phyloP scores from a whole-genome alignment of 2,113 vertebrate species.

The Lepus europaeus region DNA sequence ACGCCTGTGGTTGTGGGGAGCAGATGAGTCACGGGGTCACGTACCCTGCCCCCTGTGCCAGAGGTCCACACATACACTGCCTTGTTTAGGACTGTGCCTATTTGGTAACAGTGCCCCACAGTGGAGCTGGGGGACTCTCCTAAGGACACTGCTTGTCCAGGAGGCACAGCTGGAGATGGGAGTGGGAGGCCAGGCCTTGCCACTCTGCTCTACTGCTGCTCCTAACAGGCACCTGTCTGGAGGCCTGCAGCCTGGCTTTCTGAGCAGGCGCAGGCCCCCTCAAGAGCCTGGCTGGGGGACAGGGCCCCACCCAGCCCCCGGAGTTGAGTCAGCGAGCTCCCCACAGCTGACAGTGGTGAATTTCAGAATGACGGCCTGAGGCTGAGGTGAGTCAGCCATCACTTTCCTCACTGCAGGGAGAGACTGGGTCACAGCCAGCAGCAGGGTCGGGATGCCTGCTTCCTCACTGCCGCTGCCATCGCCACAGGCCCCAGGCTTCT shows the following conservation, averaged over 20 bases:
- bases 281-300: not conserved
- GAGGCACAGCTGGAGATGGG: not conserved
- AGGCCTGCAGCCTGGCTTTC: not conserved
- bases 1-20: constrained; percentile 88
- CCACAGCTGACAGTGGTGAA: constrained; percentile 72
- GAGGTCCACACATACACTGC: not conserved
- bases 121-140: not conserved
- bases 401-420: constrained; percentile 63
- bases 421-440: not conserved
- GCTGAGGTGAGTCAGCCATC: constrained; percentile 81
- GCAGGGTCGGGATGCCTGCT: not conserved
- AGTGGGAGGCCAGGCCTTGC: not conserved
- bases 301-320: not conserved
- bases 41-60: not conserved
- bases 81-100: not conserved
- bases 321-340: constrained; percentile 73
- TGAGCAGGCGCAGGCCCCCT: not conserved
- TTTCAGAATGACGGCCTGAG: constrained; percentile 83
- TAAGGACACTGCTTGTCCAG: not conserved
- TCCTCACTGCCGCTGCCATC: not conserved
- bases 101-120: not conserved
- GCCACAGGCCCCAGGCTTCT: not conserved
- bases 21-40: not conserved
- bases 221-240: not conserved
- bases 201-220: no score